Conservation (phyloP, 2,113 vertebrate genomes). For the Laticauda colubrina region DNA sequence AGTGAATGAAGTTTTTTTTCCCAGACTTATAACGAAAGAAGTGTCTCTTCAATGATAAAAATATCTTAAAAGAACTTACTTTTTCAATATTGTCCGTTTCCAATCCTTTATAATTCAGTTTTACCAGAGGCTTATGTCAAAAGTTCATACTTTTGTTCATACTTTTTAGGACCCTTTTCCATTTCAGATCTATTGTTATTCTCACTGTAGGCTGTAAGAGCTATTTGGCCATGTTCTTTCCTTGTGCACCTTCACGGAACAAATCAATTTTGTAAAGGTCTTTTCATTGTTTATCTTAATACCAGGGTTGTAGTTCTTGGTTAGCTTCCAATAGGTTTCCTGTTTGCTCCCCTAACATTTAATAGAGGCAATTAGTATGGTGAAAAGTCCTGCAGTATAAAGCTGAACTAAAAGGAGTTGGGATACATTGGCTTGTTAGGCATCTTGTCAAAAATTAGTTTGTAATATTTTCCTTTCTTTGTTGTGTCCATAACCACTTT, state of each 20-base stretch:
- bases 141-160: background rate
- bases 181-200: background rate
- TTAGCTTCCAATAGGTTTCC: constrained; percentile 28
- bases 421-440: background rate
- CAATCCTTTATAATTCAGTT: background rate
- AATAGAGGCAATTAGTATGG: constrained; percentile 30
- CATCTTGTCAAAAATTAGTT: constrained; percentile 37
- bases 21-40: background rate
- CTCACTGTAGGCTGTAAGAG: background rate
- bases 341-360: constrained; percentile 44
- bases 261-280: constrained; percentile 25
- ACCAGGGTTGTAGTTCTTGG: constrained; percentile 23
- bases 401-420: constrained; percentile 45
- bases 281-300: constrained; percentile 38
- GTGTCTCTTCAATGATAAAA: background rate
- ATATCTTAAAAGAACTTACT: background rate
- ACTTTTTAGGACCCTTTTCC: background rate
- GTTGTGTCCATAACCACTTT: constrained; percentile 4
- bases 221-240: background rate
- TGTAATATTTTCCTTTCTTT: constrained; percentile 16
- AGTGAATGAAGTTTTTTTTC: background rate
- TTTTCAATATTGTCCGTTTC: background rate
- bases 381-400: constrained; percentile 27
- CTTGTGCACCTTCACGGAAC: background rate
- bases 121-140: background rate